phyloP scores from a whole-genome alignment of 2,888 invertebrate species.

The Geophilus truncorum region DNA sequence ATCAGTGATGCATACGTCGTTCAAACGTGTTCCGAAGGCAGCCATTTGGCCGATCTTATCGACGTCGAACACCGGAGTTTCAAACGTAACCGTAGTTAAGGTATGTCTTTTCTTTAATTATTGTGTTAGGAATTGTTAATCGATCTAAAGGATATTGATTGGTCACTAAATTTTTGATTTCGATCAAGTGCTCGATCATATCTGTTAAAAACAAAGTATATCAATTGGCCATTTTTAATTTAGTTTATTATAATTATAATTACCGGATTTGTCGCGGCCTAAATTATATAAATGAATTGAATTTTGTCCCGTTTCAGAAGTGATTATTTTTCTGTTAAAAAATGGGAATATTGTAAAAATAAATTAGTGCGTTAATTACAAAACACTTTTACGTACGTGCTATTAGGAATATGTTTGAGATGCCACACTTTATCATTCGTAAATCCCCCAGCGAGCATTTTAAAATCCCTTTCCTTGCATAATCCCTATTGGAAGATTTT shows the following conservation, averaged over 20 bases:
- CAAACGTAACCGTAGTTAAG: too few species aligned
- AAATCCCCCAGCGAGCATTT: conserved; percentile 1
- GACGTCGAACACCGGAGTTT: background rate
- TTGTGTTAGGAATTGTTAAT: background rate
- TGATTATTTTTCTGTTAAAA: background rate
- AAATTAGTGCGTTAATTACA: background rate
- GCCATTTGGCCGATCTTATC: background rate
- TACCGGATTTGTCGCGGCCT: background rate
- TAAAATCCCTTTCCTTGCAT: conserved; percentile 11
- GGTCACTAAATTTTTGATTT: background rate
- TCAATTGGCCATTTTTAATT: background rate
- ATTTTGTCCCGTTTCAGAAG: background rate
- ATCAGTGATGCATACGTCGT: background rate
- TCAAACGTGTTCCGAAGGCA: background rate
- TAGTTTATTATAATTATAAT: background rate
- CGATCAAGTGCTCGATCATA: background rate
- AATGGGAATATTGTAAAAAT: too few species aligned
- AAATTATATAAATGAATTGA: background rate
- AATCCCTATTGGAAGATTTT: background rate
- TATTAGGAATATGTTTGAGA: conserved; percentile 7
- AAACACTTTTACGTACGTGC: conserved; percentile 1
- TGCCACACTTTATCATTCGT: background rate
- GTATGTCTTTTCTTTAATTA: too few species aligned
- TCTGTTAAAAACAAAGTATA: background rate
- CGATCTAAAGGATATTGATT: background rate